These are phyloP conservation scores for Dysmachus trigonus DNA, from an alignment of 2,888 invertebrate species.

Conservation along the genomic window DNA sequence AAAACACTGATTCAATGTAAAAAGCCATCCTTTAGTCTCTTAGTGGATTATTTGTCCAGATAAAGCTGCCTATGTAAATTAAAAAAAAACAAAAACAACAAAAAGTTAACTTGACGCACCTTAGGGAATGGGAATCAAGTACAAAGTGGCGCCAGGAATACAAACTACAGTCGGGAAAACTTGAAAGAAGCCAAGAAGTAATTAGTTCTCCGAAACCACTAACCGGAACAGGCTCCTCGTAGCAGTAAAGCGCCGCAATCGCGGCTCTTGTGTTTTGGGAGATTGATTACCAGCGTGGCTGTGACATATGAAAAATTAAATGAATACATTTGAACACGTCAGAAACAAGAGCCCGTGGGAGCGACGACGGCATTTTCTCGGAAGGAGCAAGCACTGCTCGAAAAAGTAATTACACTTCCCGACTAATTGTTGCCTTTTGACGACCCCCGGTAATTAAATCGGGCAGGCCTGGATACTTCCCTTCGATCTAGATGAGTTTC, in stretches of 20 bases:
- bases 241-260: not conserved
- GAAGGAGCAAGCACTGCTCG: not conserved
- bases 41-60: not conserved
- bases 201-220: not conserved
- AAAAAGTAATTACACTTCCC: not conserved
- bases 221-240: not conserved
- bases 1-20: too few species aligned
- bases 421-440: not conserved
- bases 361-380: not conserved
- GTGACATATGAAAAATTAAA: constrained; percentile 19
- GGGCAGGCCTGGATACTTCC: not conserved
- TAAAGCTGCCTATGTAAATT: not conserved
- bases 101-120: not conserved
- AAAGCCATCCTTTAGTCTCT: too few species aligned
- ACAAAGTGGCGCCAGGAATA: not conserved
- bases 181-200: not conserved
- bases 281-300: not conserved
- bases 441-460: not conserved
- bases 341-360: not conserved
- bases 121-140: not conserved
- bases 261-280: not conserved
- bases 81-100: not conserved
- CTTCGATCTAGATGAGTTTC: not conserved
- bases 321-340: constrained; percentile 19
- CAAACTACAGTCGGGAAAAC: not conserved